Percentiles rank a stretch among this genome's conserved stretches.
These are phyloP conservation scores for Pelecanoides urinatrix DNA, from an alignment of 2,113 vertebrate genomes.

Conservation along the genomic window DNA sequence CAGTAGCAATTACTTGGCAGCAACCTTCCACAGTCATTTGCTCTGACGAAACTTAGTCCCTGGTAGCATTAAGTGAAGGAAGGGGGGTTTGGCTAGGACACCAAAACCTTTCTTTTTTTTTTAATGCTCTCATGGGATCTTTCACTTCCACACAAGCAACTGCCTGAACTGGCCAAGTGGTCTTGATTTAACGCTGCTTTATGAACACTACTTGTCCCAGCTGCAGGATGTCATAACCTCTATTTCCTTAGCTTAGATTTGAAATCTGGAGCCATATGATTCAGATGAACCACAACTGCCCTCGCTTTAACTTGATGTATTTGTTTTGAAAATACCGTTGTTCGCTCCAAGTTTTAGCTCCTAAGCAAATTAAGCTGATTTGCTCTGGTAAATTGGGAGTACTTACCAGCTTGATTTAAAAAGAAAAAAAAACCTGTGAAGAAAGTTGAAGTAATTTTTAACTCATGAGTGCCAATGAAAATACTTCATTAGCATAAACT, in stretches of 20 bases:
- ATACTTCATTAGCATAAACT: neutral
- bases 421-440: neutral
- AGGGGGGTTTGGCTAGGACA: constrained; percentile 18
- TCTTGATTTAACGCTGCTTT: constrained; percentile 37
- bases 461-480: neutral
- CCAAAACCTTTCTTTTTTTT: constrained; percentile 11
- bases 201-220: constrained; percentile 13
- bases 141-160: constrained; percentile 41
- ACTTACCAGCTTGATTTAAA: neutral
- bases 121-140: constrained; percentile 23
- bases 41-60: neutral
- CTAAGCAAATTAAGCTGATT: constrained; percentile 3
- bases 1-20: constrained; percentile 13
- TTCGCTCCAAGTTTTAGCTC: neutral
- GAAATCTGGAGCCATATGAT: constrained; percentile 15
- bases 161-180: neutral
- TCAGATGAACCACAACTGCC: constrained; percentile 27
- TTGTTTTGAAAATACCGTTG: constrained; percentile 27
- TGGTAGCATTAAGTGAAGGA: neutral
- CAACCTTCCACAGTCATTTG: neutral
- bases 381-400: neutral
- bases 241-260: constrained; percentile 43
- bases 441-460: neutral
- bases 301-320: neutral
- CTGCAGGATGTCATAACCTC: constrained; percentile 50